Evolutionary conservation across 2,888 invertebrate genomes (phyloP).

Genomic region (Temnothorax ravouxi): DNA sequence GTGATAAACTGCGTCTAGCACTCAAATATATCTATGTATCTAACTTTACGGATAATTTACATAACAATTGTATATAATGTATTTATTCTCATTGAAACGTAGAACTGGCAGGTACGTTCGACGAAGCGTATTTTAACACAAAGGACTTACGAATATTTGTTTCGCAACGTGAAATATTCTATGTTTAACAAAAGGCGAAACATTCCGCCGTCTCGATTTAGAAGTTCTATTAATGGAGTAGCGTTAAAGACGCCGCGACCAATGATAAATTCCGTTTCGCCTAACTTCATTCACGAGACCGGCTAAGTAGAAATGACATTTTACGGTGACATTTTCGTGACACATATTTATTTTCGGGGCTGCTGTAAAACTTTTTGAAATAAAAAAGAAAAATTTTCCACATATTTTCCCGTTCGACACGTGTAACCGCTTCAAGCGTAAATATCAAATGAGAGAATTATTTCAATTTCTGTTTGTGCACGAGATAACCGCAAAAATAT

Average conservation of each 20-base stretch:
- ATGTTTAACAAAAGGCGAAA: constrained; percentile 32
- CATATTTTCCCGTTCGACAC: constrained; percentile 16
- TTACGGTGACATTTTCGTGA: background rate
- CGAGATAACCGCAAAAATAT: constrained; percentile 37
- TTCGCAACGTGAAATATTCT: background rate
- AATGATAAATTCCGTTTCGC: constrained; percentile 30
- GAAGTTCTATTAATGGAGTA: constrained; percentile 44
- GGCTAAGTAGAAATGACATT: background rate
- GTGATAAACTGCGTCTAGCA: background rate
- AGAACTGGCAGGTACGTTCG: background rate
- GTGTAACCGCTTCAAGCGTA: background rate
- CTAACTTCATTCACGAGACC: constrained; percentile 3
- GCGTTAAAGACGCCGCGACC: constrained; percentile 4
- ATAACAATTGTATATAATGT: background rate
- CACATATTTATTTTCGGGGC: background rate
- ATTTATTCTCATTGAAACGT: background rate
- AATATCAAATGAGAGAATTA: constrained; percentile 27
- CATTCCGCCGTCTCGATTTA: constrained; percentile 35
- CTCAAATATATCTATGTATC: background rate
- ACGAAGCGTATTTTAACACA: background rate
- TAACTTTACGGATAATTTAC: background rate
- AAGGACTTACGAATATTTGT: background rate
- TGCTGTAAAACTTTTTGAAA: background rate
- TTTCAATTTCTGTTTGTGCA: constrained; percentile 40
- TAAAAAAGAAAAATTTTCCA: constrained; percentile 7